Conservation (phyloP, 2,888 invertebrate species). For the Dryococelus australis region DNA sequence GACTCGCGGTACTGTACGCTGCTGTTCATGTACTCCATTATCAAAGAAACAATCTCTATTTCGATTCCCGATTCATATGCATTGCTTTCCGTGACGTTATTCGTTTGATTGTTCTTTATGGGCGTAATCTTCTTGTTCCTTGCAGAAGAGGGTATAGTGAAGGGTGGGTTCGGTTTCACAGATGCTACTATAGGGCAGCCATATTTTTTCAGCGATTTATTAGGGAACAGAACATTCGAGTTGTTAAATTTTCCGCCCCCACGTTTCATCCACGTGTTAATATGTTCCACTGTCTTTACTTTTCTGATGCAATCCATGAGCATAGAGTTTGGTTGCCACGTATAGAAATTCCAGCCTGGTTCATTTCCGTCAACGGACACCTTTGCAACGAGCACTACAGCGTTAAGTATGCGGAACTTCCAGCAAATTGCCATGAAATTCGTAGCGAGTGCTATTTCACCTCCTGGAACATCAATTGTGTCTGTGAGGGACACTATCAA, state of each 20-base stretch:
- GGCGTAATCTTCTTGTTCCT: neutral
- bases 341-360: slow-evolving; percentile 3
- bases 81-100: neutral
- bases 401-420: slow-evolving; percentile 12
- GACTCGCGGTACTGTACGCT: neutral
- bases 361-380: neutral
- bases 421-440: neutral
- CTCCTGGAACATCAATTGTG: neutral
- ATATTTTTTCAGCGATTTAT: neutral
- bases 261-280: neutral
- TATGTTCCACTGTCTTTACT: neutral
- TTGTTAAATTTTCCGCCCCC: neutral
- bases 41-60: neutral
- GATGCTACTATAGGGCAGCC: neutral
- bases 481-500: neutral
- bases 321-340: neutral
- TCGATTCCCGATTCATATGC: neutral
- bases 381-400: neutral
- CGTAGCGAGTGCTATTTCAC: neutral
- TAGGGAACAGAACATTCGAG: neutral
- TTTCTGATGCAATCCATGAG: neutral
- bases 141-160: neutral
- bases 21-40: neutral
- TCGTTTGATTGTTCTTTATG: neutral
- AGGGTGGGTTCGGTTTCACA: neutral